Conservation (phyloP, 2,113 vertebrate species). For the Miniopterus natalensis region DNA sequence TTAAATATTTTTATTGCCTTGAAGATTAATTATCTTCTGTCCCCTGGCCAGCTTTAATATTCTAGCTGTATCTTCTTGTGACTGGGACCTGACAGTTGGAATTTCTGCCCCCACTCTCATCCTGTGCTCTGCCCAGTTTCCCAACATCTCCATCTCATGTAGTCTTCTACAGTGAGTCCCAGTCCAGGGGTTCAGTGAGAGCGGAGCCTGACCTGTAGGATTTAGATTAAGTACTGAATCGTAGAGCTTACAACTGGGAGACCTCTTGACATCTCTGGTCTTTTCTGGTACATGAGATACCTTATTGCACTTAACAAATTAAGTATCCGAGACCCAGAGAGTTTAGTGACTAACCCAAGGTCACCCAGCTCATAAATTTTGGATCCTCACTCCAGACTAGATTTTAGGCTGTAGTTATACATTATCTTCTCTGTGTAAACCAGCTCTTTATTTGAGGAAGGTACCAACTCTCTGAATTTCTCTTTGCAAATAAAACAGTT, state of each 20-base stretch:
- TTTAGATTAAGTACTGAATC: neutral
- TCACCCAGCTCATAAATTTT: constrained; percentile 34
- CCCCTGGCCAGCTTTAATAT: constrained; percentile 69
- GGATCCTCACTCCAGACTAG: neutral
- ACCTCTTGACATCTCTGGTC: constrained; percentile 43
- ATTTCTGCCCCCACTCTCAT: neutral
- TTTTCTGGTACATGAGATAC: constrained; percentile 23
- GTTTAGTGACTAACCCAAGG: constrained; percentile 38
- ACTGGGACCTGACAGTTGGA: constrained; percentile 44
- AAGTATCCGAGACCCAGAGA: neutral
- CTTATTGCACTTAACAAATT: constrained; percentile 35
- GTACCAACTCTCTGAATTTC: neutral
- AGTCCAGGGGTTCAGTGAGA: neutral
- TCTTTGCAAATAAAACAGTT: neutral
- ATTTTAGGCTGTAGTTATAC: constrained; percentile 32
- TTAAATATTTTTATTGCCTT: constrained; percentile 83
- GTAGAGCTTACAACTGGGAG: neutral
- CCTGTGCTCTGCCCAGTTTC: constrained; percentile 5
- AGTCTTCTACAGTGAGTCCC: constrained; percentile 37
- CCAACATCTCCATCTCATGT: neutral
- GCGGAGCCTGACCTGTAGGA: neutral
- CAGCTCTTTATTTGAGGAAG: constrained; percentile 41
- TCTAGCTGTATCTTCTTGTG: constrained; percentile 66
- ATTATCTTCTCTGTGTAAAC: constrained; percentile 19
- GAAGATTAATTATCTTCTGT: constrained; percentile 81